phyloP scores from a whole-genome alignment of 2,113 vertebrate species.

The Danionella cerebrum region DNA sequence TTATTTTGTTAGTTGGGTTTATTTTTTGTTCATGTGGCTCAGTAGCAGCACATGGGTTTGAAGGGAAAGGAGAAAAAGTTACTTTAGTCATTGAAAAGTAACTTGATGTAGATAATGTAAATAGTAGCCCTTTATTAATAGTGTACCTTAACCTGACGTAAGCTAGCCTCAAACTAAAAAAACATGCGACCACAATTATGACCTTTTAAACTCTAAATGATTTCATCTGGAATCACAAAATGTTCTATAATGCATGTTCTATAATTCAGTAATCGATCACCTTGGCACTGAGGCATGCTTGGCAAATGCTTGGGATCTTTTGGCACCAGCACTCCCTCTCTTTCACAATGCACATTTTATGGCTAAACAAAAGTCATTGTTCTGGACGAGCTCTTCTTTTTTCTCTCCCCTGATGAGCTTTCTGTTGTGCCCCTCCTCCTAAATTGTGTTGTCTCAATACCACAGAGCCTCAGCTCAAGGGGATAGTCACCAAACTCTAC shows the following conservation, averaged over 20 bases:
- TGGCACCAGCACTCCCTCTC: not conserved
- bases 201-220: not conserved
- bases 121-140: no score
- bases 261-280: not conserved
- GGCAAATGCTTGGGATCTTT: not conserved
- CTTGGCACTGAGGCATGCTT: not conserved
- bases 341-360: constrained; percentile 11
- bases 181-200: no score
- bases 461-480: constrained; percentile 98
- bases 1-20: no score
- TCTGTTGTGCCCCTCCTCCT: not conserved
- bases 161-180: no score
- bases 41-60: no score
- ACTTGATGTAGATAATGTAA: no score
- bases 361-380: not conserved
- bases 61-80: no score
- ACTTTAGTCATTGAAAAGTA: no score
- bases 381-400: not conserved
- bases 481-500: constrained; percentile 95
- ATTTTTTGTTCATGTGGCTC: no score
- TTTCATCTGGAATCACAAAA: not conserved
- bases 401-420: not conserved
- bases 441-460: constrained; percentile 17
- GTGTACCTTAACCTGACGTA: no score
- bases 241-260: not conserved